Percentiles rank a stretch among this genome's conserved stretches.
Evolutionary conservation across 1,140 invertebrate genomes (phyloP).

Genomic region (Choristoneura fumiferana): DNA sequence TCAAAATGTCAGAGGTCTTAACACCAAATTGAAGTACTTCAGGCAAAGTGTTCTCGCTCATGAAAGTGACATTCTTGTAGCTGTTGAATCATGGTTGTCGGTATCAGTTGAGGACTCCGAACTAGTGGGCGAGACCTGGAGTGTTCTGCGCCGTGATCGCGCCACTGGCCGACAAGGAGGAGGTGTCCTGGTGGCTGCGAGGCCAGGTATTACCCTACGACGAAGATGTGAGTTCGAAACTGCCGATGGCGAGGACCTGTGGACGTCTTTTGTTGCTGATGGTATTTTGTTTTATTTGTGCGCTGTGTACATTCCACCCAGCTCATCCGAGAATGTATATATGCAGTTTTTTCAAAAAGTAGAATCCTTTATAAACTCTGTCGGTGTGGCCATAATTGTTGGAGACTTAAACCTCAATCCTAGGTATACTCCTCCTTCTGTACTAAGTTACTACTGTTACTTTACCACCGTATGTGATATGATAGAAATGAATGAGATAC

Average conservation of each 20-base stretch:
- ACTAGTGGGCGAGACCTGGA: neutral
- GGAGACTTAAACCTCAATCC: neutral
- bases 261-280: neutral
- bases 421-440: no score
- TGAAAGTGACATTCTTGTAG: no score
- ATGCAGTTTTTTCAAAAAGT: neutral
- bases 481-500: no score
- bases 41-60: no score
- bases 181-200: neutral
- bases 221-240: neutral
- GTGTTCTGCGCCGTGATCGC: neutral
- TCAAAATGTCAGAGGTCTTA: conserved; percentile 8
- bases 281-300: neutral
- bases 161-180: neutral
- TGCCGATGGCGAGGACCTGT: neutral
- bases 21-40: no score
- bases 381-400: no score
- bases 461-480: no score
- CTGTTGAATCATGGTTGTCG: no score
- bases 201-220: neutral
- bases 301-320: neutral
- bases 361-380: neutral
- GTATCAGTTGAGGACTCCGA: neutral
- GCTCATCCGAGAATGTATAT: neutral
- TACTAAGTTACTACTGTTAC: no score